Percentiles rank a stretch among this genome's conserved stretches.
Conservation (phyloP, 2,113 vertebrate species). For the Periophthalmodon schlosseri region DNA sequence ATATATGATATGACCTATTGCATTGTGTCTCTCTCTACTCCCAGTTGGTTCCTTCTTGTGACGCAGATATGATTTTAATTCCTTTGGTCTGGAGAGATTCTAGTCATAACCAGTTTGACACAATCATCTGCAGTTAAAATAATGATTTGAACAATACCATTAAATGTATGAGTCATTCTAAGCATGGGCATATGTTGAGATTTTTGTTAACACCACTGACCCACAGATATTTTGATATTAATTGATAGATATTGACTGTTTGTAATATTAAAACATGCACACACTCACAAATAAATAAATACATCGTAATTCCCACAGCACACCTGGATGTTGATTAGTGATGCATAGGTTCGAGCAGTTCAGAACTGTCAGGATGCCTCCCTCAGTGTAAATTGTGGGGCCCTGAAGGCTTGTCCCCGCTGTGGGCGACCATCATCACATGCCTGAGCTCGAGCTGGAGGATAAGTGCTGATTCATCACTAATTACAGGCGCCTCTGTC, state of each 20-base stretch:
- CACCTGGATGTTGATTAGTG: neutral
- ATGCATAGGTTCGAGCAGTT: neutral
- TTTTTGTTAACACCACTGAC: neutral
- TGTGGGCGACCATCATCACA: constrained; percentile 22
- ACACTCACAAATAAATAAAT: too few species aligned
- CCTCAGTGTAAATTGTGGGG: too few species aligned
- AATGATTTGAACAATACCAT: neutral
- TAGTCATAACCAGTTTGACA: constrained; percentile 16
- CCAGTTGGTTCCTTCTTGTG: constrained; percentile 13
- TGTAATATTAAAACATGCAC: too few species aligned
- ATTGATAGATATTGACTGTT: too few species aligned
- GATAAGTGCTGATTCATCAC: constrained; percentile 58
- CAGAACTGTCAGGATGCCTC: neutral
- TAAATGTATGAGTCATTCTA: neutral
- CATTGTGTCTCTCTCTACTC: constrained; percentile 32
- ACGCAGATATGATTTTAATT: constrained; percentile 11
- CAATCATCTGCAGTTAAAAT: constrained; percentile 17
- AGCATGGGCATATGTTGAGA: neutral
- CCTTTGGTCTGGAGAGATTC: constrained; percentile 13
- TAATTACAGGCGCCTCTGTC: constrained; percentile 55
- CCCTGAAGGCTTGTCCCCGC: neutral
- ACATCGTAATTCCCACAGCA: too few species aligned
- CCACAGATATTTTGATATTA: neutral
- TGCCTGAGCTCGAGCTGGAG: constrained; percentile 4
- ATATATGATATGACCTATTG: constrained; percentile 9